A percentile compares a stretch with the other conserved stretches of the same genome.
Conservation (phyloP, 2,888 invertebrate species). For the Lysandra bellargus region DNA sequence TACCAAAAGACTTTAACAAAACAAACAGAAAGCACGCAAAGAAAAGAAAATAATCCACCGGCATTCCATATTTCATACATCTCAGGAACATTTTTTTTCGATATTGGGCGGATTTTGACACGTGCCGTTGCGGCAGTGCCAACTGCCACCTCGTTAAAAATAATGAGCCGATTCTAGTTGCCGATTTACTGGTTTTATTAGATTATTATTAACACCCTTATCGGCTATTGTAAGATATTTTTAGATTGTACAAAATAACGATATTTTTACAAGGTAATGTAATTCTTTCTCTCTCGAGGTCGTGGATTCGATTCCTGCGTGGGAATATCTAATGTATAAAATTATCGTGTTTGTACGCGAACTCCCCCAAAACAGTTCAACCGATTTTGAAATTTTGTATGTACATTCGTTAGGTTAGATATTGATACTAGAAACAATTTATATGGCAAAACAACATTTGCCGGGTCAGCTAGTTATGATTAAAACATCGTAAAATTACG, state of each 20-base stretch:
- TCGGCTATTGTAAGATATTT: neutral
- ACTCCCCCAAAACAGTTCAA: no score
- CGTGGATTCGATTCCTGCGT: no score
- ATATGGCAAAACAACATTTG: no score
- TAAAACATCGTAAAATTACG: no score
- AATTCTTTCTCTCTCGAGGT: no score
- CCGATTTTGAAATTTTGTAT: no score
- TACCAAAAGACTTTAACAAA: neutral
- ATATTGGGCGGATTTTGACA: conserved; percentile 69
- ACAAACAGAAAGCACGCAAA: no score
- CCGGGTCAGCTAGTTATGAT: no score
- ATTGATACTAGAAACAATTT: no score
- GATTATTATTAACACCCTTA: conserved; percentile 12
- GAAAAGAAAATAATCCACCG: neutral
- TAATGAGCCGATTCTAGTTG: conserved; percentile 63
- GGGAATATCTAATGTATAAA: no score
- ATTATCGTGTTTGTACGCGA: no score
- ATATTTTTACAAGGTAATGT: neutral
- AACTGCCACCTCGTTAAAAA: conserved; percentile 69
- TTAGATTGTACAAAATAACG: neutral
- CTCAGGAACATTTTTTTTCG: conserved; percentile 51
- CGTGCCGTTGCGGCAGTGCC: conserved; percentile 53
- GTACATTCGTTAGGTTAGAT: no score
- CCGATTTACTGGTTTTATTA: conserved; percentile 42
- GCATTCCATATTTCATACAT: neutral